Evolutionary conservation across 2,113 vertebrate genomes (phyloP).

Genomic region (Spea bombifrons): DNA sequence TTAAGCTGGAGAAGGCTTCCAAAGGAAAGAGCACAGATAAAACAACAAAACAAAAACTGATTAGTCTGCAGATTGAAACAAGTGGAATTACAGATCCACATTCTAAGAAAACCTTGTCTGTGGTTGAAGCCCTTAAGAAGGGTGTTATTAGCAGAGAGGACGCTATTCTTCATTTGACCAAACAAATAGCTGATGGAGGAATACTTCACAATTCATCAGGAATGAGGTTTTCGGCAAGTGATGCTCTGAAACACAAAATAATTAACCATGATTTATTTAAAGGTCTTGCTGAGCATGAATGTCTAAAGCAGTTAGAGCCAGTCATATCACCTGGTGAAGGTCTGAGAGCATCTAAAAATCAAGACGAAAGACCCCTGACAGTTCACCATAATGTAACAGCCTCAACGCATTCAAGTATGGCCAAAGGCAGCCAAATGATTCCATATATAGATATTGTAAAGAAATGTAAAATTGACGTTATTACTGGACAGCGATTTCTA

Average conservation of each 20-base stretch:
- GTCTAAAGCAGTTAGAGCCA: constrained; percentile 12
- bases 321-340: neutral
- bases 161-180: constrained; percentile 70
- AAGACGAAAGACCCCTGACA: neutral
- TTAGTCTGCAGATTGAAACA: constrained; percentile 82
- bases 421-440: constrained; percentile 78
- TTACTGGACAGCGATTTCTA: constrained; percentile 84
- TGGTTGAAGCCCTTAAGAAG: constrained; percentile 71
- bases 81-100: constrained; percentile 80
- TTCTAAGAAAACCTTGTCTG: constrained; percentile 66
- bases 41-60: constrained; percentile 64
- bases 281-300: constrained; percentile 73
- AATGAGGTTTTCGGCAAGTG: constrained; percentile 75
- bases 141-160: constrained; percentile 70
- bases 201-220: constrained; percentile 85
- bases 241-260: constrained; percentile 73
- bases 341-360: neutral
- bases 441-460: constrained; percentile 84
- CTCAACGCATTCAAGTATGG: neutral
- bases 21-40: constrained; percentile 74
- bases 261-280: constrained; percentile 64
- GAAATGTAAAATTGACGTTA: constrained; percentile 83
- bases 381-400: neutral
- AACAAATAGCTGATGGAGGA: constrained; percentile 85
- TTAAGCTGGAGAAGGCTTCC: constrained; percentile 82